Conservation (phyloP, 2,888 invertebrate species). For the Neuroscelio doddi region DNA sequence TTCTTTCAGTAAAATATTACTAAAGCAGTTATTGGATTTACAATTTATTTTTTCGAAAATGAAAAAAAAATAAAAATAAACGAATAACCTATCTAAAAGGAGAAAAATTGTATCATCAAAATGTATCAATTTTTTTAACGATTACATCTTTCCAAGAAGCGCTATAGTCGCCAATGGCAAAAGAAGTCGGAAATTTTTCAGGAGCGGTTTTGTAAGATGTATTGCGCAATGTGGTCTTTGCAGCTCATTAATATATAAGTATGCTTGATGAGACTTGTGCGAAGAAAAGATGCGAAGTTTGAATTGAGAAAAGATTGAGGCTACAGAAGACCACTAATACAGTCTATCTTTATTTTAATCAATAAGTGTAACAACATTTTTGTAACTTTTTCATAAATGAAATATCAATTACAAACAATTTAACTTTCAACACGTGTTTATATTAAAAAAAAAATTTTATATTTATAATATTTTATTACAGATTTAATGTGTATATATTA, state of each 20-base stretch:
- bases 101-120: too few relatives aligned
- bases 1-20: too few relatives aligned
- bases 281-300: slow-evolving; percentile 24
- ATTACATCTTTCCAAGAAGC: slow-evolving; percentile 17
- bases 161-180: slow-evolving; percentile 10
- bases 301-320: slow-evolving; percentile 13
- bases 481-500: too few relatives aligned
- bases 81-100: too few relatives aligned
- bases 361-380: neutral
- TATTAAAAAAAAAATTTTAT: too few relatives aligned
- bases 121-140: too few relatives aligned
- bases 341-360: slow-evolving; percentile 1
- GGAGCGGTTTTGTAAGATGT: slow-evolving; percentile 42
- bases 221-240: slow-evolving; percentile 49
- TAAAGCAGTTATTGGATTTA: too few relatives aligned
- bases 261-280: slow-evolving; percentile 55
- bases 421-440: too few relatives aligned
- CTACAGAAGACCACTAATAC: slow-evolving; percentile 2
- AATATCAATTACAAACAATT: neutral
- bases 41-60: too few relatives aligned
- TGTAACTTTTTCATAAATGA: neutral
- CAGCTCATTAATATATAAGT: slow-evolving; percentile 65
- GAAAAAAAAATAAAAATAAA: too few relatives aligned
- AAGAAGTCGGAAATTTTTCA: slow-evolving; percentile 26
- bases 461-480: too few relatives aligned